Conservation (phyloP, 2,113 vertebrate species). For the Myotis davidii region DNA sequence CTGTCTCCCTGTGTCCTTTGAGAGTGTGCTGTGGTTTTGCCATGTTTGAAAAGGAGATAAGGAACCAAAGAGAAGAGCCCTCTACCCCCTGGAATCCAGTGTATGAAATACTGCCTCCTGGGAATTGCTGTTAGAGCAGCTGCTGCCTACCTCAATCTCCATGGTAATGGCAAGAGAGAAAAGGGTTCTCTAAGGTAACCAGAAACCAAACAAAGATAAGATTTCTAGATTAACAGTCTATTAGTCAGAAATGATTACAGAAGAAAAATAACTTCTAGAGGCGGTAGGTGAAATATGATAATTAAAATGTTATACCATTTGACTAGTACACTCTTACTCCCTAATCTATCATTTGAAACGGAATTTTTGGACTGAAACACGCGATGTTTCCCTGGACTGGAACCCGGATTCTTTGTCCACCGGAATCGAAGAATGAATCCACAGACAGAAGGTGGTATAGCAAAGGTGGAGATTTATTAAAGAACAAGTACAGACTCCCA, state of each 20-base stretch:
- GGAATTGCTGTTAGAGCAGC: neutral
- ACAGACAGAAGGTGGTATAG: no score
- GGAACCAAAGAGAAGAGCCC: neutral
- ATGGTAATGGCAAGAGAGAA: neutral
- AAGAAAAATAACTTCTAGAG: neutral
- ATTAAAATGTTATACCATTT: neutral
- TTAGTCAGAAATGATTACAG: neutral
- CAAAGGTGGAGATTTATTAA: no score
- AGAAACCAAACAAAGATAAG: neutral
- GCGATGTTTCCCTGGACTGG: no score
- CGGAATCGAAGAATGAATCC: no score
- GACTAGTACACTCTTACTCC: neutral
- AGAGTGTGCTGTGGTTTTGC: neutral
- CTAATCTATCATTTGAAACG: neutral
- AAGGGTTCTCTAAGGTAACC: neutral
- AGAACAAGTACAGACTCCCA: no score
- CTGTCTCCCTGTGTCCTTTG: neutral
- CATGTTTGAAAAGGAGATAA: neutral
- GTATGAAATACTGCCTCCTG: neutral
- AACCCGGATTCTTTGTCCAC: no score
- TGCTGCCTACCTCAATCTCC: neutral
- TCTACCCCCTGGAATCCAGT: neutral
- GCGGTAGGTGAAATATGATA: neutral
- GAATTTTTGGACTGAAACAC: no score
- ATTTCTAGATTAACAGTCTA: constrained; percentile 20